These are phyloP conservation scores for Cardinalis cardinalis DNA, from an alignment of 2,113 vertebrate species.

Conservation along the genomic window DNA sequence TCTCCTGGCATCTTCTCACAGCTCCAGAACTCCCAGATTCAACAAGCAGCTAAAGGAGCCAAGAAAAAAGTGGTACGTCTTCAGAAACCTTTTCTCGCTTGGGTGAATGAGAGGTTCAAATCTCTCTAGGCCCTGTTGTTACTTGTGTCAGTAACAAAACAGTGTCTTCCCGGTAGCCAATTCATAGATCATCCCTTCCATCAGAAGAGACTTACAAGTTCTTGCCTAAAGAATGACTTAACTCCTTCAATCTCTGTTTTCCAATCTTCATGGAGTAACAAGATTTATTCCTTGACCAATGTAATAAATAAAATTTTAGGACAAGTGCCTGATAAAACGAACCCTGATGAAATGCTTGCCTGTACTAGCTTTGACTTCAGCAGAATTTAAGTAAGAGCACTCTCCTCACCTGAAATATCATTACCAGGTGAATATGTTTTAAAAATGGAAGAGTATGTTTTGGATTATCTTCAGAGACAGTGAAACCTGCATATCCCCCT, in stretches of 20 bases:
- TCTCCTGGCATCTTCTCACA: not conserved
- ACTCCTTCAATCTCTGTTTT: not conserved
- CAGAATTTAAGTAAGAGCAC: not conserved
- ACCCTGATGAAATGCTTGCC: not conserved
- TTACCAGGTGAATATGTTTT: not conserved
- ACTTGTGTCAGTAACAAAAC: not conserved
- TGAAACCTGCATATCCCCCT: rapidly evolving
- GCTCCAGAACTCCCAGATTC: not conserved
- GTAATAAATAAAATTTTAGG: not conserved
- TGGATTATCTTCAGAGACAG: not conserved
- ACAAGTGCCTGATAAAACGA: not conserved
- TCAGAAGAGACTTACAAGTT: not conserved
- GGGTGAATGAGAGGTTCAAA: not conserved
- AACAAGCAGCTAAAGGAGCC: not conserved
- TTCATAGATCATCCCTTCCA: not conserved
- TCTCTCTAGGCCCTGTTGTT: not conserved
- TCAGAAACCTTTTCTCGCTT: not conserved
- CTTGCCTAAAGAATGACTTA: not conserved
- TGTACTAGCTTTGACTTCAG: not conserved
- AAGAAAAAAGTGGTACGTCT: not conserved
- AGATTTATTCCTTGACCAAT: not conserved
- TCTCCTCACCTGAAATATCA: not conserved
- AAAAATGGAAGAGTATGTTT: not conserved
- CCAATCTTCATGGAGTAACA: not conserved
- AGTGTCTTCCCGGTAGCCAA: rapidly evolving